A percentile compares a stretch with the other conserved stretches of the same genome.
Evolutionary conservation across 2,888 invertebrate species (phyloP).

Genomic region (Watsonalla cultraria): DNA sequence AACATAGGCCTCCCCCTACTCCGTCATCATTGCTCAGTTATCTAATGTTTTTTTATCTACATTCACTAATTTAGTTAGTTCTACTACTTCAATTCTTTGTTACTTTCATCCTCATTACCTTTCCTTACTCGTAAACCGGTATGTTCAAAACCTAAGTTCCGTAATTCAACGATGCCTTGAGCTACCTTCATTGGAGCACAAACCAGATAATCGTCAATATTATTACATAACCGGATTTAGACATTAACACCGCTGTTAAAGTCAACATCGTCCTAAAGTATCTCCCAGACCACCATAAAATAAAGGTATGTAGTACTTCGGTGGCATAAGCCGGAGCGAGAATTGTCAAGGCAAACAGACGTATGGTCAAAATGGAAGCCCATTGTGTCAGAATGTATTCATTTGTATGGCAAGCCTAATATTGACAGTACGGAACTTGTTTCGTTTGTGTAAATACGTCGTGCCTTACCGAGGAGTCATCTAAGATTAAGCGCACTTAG

Average conservation of each 20-base stretch:
- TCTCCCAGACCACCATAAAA: slow-evolving; percentile 34
- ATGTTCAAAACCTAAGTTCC: too few relatives aligned
- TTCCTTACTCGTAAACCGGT: too few relatives aligned
- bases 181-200: neutral
- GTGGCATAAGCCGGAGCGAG: slow-evolving; percentile 62
- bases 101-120: too few relatives aligned
- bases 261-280: slow-evolving; percentile 3
- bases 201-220: neutral
- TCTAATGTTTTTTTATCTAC: too few relatives aligned
- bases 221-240: neutral
- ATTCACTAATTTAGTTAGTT: too few relatives aligned
- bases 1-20: too few relatives aligned
- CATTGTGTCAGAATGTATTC: slow-evolving; percentile 75
- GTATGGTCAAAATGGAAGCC: slow-evolving; percentile 72
- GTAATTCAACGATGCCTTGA: neutral
- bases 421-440: slow-evolving; percentile 71
- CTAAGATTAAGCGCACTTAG: slow-evolving; percentile 48
- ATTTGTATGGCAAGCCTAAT: slow-evolving; percentile 74
- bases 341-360: slow-evolving; percentile 70
- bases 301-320: slow-evolving; percentile 40
- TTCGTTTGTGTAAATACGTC: slow-evolving; percentile 58
- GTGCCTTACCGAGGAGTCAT: slow-evolving; percentile 35
- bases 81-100: too few relatives aligned
- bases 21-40: too few relatives aligned
- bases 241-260: slow-evolving; percentile 1